phyloP scores from a whole-genome alignment of 2,113 vertebrate genomes.

The Calypte anna region DNA sequence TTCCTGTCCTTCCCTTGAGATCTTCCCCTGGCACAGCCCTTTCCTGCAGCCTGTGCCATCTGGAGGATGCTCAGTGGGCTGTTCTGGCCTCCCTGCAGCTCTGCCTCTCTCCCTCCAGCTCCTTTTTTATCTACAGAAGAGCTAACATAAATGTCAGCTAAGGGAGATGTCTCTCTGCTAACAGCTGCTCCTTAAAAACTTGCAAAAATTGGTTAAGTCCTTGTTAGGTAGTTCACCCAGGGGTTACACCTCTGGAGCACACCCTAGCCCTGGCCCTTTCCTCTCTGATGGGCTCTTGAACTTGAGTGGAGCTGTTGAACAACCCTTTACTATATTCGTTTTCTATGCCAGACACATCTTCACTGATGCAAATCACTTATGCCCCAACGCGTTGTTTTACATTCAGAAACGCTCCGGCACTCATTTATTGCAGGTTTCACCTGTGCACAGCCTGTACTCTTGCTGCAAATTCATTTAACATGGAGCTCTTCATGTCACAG shows the following conservation, averaged over 20 bases:
- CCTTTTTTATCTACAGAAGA: not conserved
- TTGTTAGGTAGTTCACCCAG: not conserved
- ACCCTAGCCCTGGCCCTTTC: not conserved
- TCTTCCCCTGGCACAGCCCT: not conserved
- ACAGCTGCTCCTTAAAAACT: not conserved
- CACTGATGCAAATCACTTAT: conserved; percentile 28
- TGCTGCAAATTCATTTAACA: not conserved
- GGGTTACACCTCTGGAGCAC: not conserved
- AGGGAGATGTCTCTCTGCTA: not conserved
- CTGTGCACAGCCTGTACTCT: not conserved
- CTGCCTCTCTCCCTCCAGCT: not conserved
- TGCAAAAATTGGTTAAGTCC: not conserved
- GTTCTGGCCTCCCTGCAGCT: not conserved
- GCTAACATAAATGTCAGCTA: not conserved
- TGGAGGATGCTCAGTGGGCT: not conserved
- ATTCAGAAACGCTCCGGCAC: not conserved
- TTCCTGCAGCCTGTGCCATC: not conserved
- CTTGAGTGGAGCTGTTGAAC: not conserved
- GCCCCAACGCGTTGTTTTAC: conserved; percentile 30
- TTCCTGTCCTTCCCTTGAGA: not conserved
- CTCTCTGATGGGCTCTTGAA: not conserved
- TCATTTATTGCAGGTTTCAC: conserved; percentile 21
- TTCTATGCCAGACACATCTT: conserved; percentile 21
- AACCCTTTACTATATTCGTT: not conserved
- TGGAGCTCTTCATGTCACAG: not conserved